Base-by-base conservation (phyloP, 2,888 invertebrate species). In the Andrena hattorfiana region DNA sequence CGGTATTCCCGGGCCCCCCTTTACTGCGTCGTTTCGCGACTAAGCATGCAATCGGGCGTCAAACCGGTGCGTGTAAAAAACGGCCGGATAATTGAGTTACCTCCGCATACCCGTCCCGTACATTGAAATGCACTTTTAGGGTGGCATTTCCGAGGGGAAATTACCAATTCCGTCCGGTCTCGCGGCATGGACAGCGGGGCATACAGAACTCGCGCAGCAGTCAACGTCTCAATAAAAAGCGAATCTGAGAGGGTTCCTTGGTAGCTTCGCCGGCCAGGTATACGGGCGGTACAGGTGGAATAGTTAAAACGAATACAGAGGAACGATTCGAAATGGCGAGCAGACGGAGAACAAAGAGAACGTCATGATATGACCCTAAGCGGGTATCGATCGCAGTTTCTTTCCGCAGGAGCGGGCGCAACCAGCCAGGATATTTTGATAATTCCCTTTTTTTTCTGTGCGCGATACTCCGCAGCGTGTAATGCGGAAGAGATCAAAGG, bases 401-500 rank as follows among this genome's bases (percentile, higher is more conserved):
- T 78, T 78, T 83, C 66, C 66, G 71, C 71, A 63, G 79, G 51
- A 77, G 73, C 81, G 79, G 60, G 76, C 72, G 75, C 80, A 84
- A 86, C 84, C 83, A 88, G 75, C 79, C 85, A 84, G 89, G 88
- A 90, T 89, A 91, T 90, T 91, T 91, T 92, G 89, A 92, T 93
- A 92, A 93, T 93, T 93, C 89, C 89, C 91, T 90, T 90, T 93
- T 35, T 35, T 92, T 92, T n/a, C n/a, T 90, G 90, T 89, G 82
- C 77, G 89, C 87, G 88, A 88, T 90, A 89, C 91, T 89, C 89
- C 82, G 86, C 86, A 88, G 91, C 90, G 89, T 92, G 92, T 93
- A 93, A 92, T 90, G 89, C 90, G 91, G 90, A 91, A 91, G 92
- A 94, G 94, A 94, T 94, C 94, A 94, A 94, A 94, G 94, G 94